Evolutionary conservation across 2,113 vertebrate species (phyloP).

Genomic region (Microtus richardsoni): DNA sequence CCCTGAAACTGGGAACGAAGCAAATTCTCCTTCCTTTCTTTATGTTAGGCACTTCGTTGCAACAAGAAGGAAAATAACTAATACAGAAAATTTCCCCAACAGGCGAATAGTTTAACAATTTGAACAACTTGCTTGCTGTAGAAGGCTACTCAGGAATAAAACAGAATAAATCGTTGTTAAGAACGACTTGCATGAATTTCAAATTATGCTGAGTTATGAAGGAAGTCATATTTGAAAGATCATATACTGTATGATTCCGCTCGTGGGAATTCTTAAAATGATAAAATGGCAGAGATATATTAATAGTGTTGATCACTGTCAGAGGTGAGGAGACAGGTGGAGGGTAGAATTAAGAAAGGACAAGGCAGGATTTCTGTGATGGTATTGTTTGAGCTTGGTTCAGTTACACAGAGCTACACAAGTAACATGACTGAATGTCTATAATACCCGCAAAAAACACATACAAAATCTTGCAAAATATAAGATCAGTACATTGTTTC

Average conservation of each 20-base stretch:
- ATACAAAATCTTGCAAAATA: neutral
- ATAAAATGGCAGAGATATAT: neutral
- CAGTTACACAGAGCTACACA: neutral
- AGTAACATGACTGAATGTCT: neutral
- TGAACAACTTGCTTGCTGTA: neutral
- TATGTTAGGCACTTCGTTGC: neutral
- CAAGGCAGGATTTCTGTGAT: neutral
- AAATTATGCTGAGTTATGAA: neutral
- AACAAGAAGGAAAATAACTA: neutral
- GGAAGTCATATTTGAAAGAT: neutral
- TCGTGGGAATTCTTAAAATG: neutral
- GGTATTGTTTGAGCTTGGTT: neutral
- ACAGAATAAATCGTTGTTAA: neutral
- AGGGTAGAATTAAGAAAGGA: neutral
- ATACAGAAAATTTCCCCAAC: neutral
- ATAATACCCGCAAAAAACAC: neutral
- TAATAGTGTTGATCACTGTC: neutral
- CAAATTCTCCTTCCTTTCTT: neutral
- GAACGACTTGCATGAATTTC: neutral
- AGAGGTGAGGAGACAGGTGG: neutral
- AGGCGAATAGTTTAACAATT: neutral
- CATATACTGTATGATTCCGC: neutral
- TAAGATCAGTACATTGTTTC: neutral
- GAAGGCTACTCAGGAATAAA: neutral
- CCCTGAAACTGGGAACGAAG: neutral